phyloP scores from a whole-genome alignment of 2,888 invertebrate species.

The Cheilosia variabilis region DNA sequence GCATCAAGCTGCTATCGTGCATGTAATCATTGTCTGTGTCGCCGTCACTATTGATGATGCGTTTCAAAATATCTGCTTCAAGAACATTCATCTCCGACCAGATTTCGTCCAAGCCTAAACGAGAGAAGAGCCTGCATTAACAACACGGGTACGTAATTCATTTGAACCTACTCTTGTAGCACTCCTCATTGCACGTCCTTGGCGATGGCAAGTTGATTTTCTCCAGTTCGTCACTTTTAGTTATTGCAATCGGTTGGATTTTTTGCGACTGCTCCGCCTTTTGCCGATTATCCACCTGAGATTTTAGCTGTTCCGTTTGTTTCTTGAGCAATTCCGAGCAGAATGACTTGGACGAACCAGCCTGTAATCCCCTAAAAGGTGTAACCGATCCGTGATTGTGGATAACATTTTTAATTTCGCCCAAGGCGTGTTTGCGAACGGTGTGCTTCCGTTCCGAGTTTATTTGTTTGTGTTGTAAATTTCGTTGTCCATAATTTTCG shows the following conservation, averaged over 20 bases:
- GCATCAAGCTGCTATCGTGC: slow-evolving; percentile 16
- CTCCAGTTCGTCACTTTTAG: slow-evolving; percentile 9
- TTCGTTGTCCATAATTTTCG: slow-evolving; percentile 46
- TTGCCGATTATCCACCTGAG: slow-evolving; percentile 14
- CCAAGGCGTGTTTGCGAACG: slow-evolving; percentile 76
- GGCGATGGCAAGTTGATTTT: slow-evolving; percentile 15
- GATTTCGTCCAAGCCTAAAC: slow-evolving; percentile 58
- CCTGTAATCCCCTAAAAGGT: slow-evolving; percentile 65
- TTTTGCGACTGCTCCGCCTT: slow-evolving; percentile 27
- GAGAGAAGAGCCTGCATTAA: neutral
- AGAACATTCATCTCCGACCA: slow-evolving; percentile 71
- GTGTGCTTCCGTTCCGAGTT: slow-evolving; percentile 63
- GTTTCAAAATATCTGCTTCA: slow-evolving; percentile 53
- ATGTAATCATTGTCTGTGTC: slow-evolving; percentile 34
- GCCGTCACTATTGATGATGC: slow-evolving; percentile 47
- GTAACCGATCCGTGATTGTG: slow-evolving; percentile 75
- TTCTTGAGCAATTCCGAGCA: slow-evolving; percentile 40
- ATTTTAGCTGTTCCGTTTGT: slow-evolving; percentile 23
- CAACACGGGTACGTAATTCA: neutral
- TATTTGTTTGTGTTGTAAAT: slow-evolving; percentile 43
- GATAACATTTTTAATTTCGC: slow-evolving; percentile 77
- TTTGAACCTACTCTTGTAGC: slow-evolving; percentile 44
- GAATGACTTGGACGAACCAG: slow-evolving; percentile 35
- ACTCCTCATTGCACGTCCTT: slow-evolving; percentile 44
- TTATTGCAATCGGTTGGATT: neutral